Evolutionary conservation across 2,113 vertebrate genomes (phyloP), one percentile per base, ranked within the genome.

Genomic region (Dipodomys ordii): DNA sequence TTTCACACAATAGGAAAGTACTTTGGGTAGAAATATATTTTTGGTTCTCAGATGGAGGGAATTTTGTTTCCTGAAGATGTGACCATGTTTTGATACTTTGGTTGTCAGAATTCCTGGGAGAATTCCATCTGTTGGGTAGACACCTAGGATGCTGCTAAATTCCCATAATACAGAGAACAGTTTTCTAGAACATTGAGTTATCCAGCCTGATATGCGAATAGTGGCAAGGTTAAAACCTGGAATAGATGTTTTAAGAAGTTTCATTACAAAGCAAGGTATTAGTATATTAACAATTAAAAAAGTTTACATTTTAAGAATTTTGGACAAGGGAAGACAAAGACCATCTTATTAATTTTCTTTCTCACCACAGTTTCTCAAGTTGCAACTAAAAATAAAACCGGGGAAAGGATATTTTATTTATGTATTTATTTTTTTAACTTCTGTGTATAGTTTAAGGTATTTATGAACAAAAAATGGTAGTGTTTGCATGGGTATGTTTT

Each of bases 311-410:
- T 94, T 94, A 60, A 93, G 57, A 84, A 19, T 68, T 96, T 69
- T 57, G n/a, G 89, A 32, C n/a, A 79, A 94, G 49, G 57, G 27
- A 86, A 83, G 89, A 91, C 68, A 91, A 83, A 88, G 22, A 77
- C 91, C 27, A 71, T 92, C 23, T 96, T 18, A 0, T 72, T 79
- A 89, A 93, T 97, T 97, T 97, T 46, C 35, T 95, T 95, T 69
- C 83, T 2, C 0, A 95, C 7, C 1, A 12, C 95, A 57, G 30
- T 86, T 65, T 95, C 89, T 89, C 25, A 84, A 94, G 84, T 96
- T 97, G 87, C 8, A 96, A 72, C 96, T 97, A 95, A 91, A 92
- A 90, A 62, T 72, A 96, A 89, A 67, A 83, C 74, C 90, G 68
- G 80, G 76, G 71, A 91, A 76, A 83, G 53, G 15, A 57, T 57